Conservation (phyloP, 2,113 vertebrate genomes). For the Zootoca vivipara region DNA sequence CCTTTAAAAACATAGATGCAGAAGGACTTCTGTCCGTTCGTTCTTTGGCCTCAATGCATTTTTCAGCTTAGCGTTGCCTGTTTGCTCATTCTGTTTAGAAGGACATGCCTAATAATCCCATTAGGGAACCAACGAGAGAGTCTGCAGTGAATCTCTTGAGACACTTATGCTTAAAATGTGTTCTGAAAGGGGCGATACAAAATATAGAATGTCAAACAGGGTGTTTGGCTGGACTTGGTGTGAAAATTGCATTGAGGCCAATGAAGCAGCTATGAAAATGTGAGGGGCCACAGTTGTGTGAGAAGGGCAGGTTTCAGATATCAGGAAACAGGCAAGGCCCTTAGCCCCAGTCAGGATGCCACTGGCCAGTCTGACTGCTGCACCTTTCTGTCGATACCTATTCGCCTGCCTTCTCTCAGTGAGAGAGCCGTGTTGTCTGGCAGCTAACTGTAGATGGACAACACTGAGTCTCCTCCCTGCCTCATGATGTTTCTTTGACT, state of each 20-base stretch:
- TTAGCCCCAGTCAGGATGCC: too few relatives aligned
- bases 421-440: too few relatives aligned
- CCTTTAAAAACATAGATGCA: accelerated
- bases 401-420: neutral
- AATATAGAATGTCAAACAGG: too few relatives aligned
- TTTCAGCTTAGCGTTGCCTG: neutral
- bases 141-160: neutral
- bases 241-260: neutral
- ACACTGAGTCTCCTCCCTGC: too few relatives aligned
- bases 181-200: too few relatives aligned
- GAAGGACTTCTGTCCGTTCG: neutral
- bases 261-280: neutral
- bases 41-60: neutral
- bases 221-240: neutral
- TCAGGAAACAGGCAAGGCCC: neutral
- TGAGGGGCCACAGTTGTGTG: too few relatives aligned
- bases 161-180: too few relatives aligned
- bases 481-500: too few relatives aligned
- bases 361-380: neutral
- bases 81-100: too few relatives aligned
- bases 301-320: neutral
- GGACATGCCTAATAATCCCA: neutral
- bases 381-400: neutral
- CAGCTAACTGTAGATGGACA: too few relatives aligned
- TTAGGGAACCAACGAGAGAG: neutral